Evolutionary conservation across 1,140 invertebrate species (phyloP).

Genomic region (Geopemphigus sp.): DNA sequence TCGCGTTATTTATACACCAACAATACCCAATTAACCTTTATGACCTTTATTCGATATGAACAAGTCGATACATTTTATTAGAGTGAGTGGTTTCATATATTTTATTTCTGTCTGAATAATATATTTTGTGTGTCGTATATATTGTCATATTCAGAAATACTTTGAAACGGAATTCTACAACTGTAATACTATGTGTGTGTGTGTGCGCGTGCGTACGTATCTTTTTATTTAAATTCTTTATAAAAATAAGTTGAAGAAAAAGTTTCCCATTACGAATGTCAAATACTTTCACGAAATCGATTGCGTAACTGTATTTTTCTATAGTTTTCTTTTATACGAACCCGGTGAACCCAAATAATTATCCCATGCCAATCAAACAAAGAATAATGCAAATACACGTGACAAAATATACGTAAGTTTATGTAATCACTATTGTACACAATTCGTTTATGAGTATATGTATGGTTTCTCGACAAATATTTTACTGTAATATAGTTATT

Average conservation of each 20-base stretch:
- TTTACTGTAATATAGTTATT: no score
- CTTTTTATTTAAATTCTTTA: neutral
- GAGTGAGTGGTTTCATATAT: neutral
- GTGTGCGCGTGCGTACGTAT: neutral
- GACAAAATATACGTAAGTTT: conserved; percentile 5
- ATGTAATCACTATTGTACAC: conserved; percentile 8
- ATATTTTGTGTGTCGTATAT: neutral
- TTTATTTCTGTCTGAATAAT: neutral
- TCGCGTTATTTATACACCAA: no score
- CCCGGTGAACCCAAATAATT: conserved; percentile 28
- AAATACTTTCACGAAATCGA: conserved; percentile 18
- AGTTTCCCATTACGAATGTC: conserved; percentile 8
- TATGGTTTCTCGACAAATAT: conserved; percentile 2
- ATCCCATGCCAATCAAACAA: conserved; percentile 10
- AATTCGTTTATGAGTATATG: conserved; percentile 3
- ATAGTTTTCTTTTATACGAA: neutral
- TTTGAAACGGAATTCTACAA: neutral
- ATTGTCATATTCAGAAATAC: conserved; percentile 3
- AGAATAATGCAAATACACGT: conserved; percentile 33
- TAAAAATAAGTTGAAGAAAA: conserved; percentile 17
- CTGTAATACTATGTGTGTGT: neutral
- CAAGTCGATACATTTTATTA: neutral
- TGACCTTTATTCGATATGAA: neutral
- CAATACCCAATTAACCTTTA: neutral
- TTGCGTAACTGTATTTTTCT: neutral